A percentile compares a stretch with the other conserved stretches of the same genome.
phyloP scores from a whole-genome alignment of 2,113 vertebrate genomes.

The Thryonomys swinderianus region DNA sequence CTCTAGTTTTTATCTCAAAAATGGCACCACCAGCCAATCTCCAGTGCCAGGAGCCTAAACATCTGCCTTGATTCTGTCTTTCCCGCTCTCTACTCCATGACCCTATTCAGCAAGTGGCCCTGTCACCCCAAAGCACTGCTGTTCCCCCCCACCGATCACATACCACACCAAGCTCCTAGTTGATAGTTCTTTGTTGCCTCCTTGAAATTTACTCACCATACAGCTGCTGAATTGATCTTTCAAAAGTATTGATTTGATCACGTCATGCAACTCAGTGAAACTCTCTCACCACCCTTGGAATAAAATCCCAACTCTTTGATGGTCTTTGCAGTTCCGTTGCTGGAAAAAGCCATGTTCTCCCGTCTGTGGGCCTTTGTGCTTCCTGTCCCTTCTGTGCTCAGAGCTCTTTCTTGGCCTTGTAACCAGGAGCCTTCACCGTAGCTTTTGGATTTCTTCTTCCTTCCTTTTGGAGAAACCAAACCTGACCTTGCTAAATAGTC shows the following conservation, averaged over 20 bases:
- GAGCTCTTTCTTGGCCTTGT: not conserved
- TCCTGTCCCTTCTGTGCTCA: not conserved
- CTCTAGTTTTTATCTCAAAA: not conserved
- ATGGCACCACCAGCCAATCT: not conserved
- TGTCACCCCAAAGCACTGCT: not conserved
- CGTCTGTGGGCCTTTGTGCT: not conserved
- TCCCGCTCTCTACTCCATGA: not conserved
- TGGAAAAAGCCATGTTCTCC: conserved; percentile 20
- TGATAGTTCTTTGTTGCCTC: not conserved
- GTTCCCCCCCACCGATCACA: not conserved
- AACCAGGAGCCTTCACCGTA: not conserved
- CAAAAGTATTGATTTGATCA: conserved; percentile 2
- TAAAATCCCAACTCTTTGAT: conserved; percentile 4
- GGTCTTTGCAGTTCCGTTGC: not conserved
- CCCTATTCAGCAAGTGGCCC: not conserved
- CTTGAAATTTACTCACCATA: not conserved
- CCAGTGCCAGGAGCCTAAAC: not conserved
- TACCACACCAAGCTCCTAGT: not conserved
- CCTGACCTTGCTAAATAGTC: not conserved
- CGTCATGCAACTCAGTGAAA: not conserved
- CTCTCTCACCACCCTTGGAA: not conserved
- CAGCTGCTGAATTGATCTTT: conserved; percentile 24
- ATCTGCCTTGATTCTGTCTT: not conserved
- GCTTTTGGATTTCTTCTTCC: not conserved
- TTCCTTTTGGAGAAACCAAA: not conserved